These are phyloP conservation scores for Lepilemur septentrionalis DNA, from an alignment of 2,797 vertebrate species.

Conservation along the genomic window DNA sequence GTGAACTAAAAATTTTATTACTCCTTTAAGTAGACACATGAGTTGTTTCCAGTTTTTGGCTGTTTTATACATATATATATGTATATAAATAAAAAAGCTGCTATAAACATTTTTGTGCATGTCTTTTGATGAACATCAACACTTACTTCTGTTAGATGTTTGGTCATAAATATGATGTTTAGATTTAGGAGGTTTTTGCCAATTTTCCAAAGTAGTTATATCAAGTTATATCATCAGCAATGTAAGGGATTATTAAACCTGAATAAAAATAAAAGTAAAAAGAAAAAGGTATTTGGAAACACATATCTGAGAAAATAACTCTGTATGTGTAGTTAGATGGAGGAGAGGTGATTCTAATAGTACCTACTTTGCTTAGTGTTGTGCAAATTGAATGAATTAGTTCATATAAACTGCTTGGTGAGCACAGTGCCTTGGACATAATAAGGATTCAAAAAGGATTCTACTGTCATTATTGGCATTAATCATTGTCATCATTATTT, in stretches of 20 bases:
- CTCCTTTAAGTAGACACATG: neutral
- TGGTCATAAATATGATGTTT: neutral
- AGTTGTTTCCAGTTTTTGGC: neutral
- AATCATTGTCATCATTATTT: neutral
- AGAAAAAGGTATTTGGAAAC: neutral
- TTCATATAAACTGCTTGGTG: neutral
- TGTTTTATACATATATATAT: neutral
- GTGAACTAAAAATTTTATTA: neutral
- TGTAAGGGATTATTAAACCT: neutral
- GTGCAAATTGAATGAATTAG: neutral
- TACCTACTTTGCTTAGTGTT: neutral
- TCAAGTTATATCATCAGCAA: neutral
- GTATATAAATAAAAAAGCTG: neutral
- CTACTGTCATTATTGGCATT: neutral
- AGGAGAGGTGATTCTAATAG: neutral
- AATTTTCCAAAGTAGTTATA: neutral
- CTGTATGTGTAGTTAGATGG: neutral
- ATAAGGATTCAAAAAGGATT: neutral
- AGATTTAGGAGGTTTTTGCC: conserved; percentile 13
- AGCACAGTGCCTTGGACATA: neutral
- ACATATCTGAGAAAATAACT: neutral
- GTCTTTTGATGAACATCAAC: neutral
- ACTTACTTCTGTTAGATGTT: conserved; percentile 1
- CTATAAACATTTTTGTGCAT: neutral
- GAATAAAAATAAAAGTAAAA: neutral